Base-by-base conservation (phyloP, 2,888 invertebrate genomes). In the Napeogenes inachia region DNA sequence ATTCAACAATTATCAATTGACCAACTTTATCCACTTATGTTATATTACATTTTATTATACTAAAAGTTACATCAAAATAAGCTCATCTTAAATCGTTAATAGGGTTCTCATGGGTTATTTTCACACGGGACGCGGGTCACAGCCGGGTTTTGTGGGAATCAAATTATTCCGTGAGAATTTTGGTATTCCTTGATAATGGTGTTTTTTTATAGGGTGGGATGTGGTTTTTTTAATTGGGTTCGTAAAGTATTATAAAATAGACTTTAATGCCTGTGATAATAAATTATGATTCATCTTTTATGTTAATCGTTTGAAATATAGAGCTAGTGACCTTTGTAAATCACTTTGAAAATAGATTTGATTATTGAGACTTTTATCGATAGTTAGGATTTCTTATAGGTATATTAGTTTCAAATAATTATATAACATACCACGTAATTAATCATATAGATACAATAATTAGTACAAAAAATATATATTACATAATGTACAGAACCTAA, bases 161-260 rank as follows among this genome's bases (percentile, higher is more conserved):
- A 59, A 70, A 57, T 59, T 67, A 68, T 76, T 73, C 68, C 60
- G 75, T 75, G 77, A 76, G 78, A 78, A 80, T 75, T 67, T 60
- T 60, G 56, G 30, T 50, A 50, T 50, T 50, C 30, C 21, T 8
- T 50, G 10, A 50, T 30, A 50, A 50, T 50, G 50, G 50, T 50
- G 50, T 50, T 47, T 47, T 50, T 50, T 50, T 30, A 50, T 50
- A 30, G 50, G 30, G 50, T 50, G 21, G 50, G 50, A 30, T 50
- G 21, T 50, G 30, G 30, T 6, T 50, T 50, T 21, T 47, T 50
- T 50, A 42, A 42, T 42, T 42, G 42, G 42, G 8, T 47, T n/a
- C 13, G 47, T 47, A 21, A 21, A 21, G 21, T 21, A 21, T 35
- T 35, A 35, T 6, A 35, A 35, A 35, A 6, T 21, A 21, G 21